Evolutionary conservation across 2,888 invertebrate species (phyloP), one percentile per base, ranked within the genome.

Genomic region (Eupsilia transversa): DNA sequence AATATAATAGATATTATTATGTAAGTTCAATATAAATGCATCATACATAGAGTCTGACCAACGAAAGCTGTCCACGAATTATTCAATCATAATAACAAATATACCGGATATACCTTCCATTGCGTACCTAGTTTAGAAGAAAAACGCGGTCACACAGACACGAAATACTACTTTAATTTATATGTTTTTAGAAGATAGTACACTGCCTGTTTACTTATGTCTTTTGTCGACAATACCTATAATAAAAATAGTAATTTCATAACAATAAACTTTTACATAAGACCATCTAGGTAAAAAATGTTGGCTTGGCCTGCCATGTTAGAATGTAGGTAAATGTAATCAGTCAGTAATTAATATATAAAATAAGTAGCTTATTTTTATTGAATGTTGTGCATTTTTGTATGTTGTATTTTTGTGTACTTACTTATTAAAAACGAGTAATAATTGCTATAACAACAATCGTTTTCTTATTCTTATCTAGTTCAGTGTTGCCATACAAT

Each of bases 351-450:
- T 49, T 56, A 72, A 12, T 57, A 74, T 49, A n/a, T 57, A 17
- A 30, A 35, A 9, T 54, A 35, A 23, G 43, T n/a, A n/a, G n/a
- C n/a, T n/a, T n/a, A n/a, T n/a, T n/a, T 63, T 33, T 30, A 33
- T 27, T 81, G 17, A 52, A 65, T 54, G 38, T 77, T 65, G 77
- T 81, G 46, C 43, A 52, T 60, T 75, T 77, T 81, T 81, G 23
- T 74, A 75, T 65, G 64, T 80, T 75, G 76, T 81, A 75, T 54
- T 75, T 57, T 61, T 77, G 27, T 56, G 38, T 72, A 71, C 33
- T 43, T 69, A 68, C 30, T 46, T 54, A 77, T 23, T 75, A 81
- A 75, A 77, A 46, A 38, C 14, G n/a, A n/a, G n/a, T n/a, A 27
- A 27, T 38, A 66, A 61, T 30, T 17, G 35, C 4, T 43, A 6